Evolutionary conservation across 30 jellyfish, hydroid and myxozoan species (phyloP), one percentile per base, ranked within the genome.

Genomic region (Aurelia aurita complex sp. Pacific): DNA sequence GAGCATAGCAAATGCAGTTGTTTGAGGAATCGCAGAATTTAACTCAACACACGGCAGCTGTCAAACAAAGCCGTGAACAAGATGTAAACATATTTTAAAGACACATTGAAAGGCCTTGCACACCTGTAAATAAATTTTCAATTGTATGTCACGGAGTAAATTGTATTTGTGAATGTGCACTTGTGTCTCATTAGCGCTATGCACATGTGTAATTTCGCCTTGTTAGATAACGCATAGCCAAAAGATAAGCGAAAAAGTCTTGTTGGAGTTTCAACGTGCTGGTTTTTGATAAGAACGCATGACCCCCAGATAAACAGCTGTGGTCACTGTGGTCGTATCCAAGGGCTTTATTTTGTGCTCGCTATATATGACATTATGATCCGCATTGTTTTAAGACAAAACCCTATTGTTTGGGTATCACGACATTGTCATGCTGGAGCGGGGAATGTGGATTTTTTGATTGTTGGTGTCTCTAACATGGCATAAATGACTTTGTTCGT

Each of bases 21-120:
- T 32, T 67, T 32, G 55, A 67, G 1, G n/a, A 36, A n/a, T 67
- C 77, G 23, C 55, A 36, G 23, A 79, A 79, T 14, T 64, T 79
- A 50, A 46, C 67, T 74, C 67, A 43, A 70, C 89, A 29, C 80
- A 63, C 61, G 80, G 85, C 91, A 82, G 91, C 91, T 82, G 91
- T 69, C 63, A 82, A 82, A 70, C 83, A 82, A 73, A 70, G 77
- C 85, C 32, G 51, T 63, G 79, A 68, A 66, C 85, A 82, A 61
- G 85, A 82, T 71, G 91, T 79, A 79, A 79, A 79, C 80, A 79
- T 74, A 64, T 79, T 79, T 79, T 79, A 18, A 52, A 64, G 67
- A 79, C 59, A 46, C 57, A 63, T 59, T 79, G 73, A 79, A 79
- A 79, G 53, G 79, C 80, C 81, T 18, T 40, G 89, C 80, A 65